Base-by-base conservation (phyloP, 2,113 vertebrate species). In the Columba janthina region DNA sequence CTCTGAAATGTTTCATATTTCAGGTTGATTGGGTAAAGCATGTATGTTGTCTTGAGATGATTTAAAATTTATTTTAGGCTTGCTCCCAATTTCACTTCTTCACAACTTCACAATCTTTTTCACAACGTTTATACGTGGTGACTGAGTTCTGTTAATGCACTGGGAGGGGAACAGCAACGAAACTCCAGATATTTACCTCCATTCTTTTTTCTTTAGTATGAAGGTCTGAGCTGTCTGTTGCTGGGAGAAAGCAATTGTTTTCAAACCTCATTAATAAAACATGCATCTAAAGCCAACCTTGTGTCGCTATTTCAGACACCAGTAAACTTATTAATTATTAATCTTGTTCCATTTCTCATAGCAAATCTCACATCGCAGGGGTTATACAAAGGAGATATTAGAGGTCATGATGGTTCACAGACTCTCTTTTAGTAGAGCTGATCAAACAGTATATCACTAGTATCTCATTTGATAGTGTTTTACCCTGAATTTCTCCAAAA, bases 251-350 rank as follows among this genome's bases (percentile, higher is more conserved):
- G 54, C 83, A 94, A 94, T 96, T 96, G 91, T 95, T 96, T 85
- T 88, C 88, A 94, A 95, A 90, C 76, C 76, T 91, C 80, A 88
- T 94, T 93, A 96, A 97, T 85, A 96, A 97, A 97, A 95, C 66
- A 90, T 93, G 40, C 25, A 31, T 56, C 80, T 86, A 67, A 95
- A 96, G 84, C 62, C 94, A 96, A 64, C 53, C 69, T 85, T 65
- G 36, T 86, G 90, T 82, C 82, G 18, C 84, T 75, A 60, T 75
- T 96, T 90, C 72, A 96, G 93, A 89, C 90, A 94, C 71, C 70
- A 85, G 86, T 64, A 91, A 88, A 73, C 0, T 16, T 46, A 92
- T 91, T 93, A 95, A 95, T 97, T 93, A 97, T 94, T 97, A 80
- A 96, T 83, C 91, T 42, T 73, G 50, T 89, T 96, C 82, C 93